Base-by-base conservation (phyloP, 2,797 vertebrate genomes). In the Acrocephalus scirpaceus region DNA sequence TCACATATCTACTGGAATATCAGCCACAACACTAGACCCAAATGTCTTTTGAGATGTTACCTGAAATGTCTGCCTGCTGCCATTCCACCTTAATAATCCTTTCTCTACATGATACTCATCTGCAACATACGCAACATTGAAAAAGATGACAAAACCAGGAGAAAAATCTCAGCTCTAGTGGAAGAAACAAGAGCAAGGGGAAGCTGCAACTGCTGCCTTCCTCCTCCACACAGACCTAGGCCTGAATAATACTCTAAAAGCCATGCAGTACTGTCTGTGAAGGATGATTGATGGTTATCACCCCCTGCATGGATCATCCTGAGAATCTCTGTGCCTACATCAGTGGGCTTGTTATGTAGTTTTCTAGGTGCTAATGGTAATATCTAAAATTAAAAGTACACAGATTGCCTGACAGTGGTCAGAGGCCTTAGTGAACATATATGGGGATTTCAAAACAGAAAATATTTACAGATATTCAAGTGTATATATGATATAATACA, bases 281-380 rank as follows among this genome's bases (percentile, higher is more conserved):
- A 48, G 32, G 34, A 16, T 47, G 26, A 16, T 29, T 42, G 32
- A n/a, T 48, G 22, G 6, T 7, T 78, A 10, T 45, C 69, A 5
- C 13, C 32, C 18, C 25, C 5, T 50, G 36, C 2, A 1, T 7
- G 11, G 30, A 45, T 38, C 3, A 1, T 11, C 29, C 40, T 16
- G 7, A 67, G 38, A 57, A 72, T 25, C 17, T 70, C 66, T 23
- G 6, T 47, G 30, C 17, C 51, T 66, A 9, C 23, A 22, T 77
- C 44, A 45, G 16, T n/a, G 34, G 8, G 20, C 21, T 60, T 19
- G 27, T 34, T 7, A 11, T 17, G 6, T 48, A 80, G 16, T 74
- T 86, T 30, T 74, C 19, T 38, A 42, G 25, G 6, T 80, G 5
- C 21, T 79, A 69, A 54, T 25, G 6, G 7, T 22, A 70, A 34